Evolutionary conservation across 2,797 vertebrate species (phyloP), one percentile per base, ranked within the genome.

Genomic region (Melanitta fusca): DNA sequence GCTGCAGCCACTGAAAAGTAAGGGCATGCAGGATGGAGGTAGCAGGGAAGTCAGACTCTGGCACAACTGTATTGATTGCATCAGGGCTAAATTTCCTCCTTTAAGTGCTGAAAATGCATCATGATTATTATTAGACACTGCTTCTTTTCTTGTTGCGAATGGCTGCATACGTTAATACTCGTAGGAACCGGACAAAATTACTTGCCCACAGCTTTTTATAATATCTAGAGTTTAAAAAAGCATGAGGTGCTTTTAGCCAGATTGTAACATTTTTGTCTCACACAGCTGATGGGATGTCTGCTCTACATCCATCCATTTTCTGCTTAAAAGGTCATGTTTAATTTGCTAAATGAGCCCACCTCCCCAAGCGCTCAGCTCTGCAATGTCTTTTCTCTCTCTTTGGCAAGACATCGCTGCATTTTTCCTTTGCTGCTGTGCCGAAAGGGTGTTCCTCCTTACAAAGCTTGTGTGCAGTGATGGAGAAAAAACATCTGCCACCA

Each of bases 401-500:
- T 60, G 58, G 72, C 57, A 74, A 93, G 89, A 49, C 69, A 60
- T 71, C 1, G 1, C 61, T 17, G 19, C 28, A 53, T 95, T 93
- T 96, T 86, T 85, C 71, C 79, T 93, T 73, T 4, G 3, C 89
- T 88, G 2, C 80, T 80, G 7, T 47, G 71, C 91, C 95, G 92
- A 95, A 94, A 88, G 80, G 78, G 74, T 94, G 80, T 90, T 93
- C 3, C 2, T 88, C 86, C 82, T 93, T 92, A 93, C 95, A 95
- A 84, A 78, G 57, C 74, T 91, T 97, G 74, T 97, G 96, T 97
- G 92, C 96, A 97, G 88, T 66, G 91, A 96, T 95, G 94, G 90
- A 96, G 90, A 97, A 97, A 97, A 96, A 96, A 91, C 93, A 97
- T 96, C 96, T 97, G 96, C 95, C 91, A 95, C 80, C 86, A 96